Evolutionary conservation across 2,888 invertebrate species (phyloP).

Genomic region (Hylaea fasciaria): DNA sequence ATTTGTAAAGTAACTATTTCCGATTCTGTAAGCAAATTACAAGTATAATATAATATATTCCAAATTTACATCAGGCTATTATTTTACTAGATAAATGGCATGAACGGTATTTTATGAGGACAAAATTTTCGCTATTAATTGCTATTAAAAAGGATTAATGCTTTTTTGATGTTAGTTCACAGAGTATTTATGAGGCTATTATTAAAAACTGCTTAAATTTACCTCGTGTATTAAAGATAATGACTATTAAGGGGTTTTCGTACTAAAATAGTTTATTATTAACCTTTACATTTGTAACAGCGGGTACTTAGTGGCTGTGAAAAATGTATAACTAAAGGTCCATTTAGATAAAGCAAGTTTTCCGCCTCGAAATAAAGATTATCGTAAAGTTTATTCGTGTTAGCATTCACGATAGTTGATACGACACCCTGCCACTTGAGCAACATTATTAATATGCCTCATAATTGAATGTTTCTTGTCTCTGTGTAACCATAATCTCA

Average conservation of each 20-base stretch:
- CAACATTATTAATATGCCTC: too few species aligned
- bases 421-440: too few species aligned
- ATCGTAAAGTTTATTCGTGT: too few species aligned
- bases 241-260: constrained; percentile 13
- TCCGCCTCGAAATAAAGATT: too few species aligned
- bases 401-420: too few species aligned
- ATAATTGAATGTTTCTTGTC: too few species aligned
- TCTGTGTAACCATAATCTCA: too few species aligned
- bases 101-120: constrained; percentile 30
- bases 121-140: constrained; percentile 29
- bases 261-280: constrained; percentile 1
- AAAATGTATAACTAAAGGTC: too few species aligned
- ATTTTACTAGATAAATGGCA: constrained; percentile 32
- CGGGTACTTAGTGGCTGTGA: too few species aligned
- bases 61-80: constrained; percentile 16
- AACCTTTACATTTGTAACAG: neutral
- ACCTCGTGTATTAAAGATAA: constrained; percentile 24
- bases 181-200: constrained; percentile 29
- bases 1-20: too few species aligned
- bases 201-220: constrained; percentile 27
- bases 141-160: constrained; percentile 33
- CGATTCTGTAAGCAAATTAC: too few species aligned
- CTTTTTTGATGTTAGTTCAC: constrained; percentile 23
- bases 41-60: neutral
- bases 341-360: too few species aligned